Base-by-base conservation (phyloP, 2,113 vertebrate species). In the Nothocercus nigrocapillus region DNA sequence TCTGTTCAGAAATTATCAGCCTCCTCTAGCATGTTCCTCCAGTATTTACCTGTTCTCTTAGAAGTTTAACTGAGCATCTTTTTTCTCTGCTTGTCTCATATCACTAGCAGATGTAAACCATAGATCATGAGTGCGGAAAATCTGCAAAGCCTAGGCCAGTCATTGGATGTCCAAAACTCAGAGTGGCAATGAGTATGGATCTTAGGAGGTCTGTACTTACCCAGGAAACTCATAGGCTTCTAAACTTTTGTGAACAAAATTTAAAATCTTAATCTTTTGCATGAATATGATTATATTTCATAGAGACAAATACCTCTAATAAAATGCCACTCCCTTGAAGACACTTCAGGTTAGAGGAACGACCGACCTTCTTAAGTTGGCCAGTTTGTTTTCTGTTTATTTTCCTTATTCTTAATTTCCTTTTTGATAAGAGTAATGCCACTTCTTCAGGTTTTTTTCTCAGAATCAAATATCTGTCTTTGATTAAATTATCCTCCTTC, bases 1-100 rank as follows among this genome's bases (percentile, higher is more conserved):
- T 36, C 6, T 25, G 13, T 21, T 11, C 25, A 38, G 67, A 56
- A 76, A 74, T 49, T 25, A 30, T 5, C 27, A 76, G 1, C 15
- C 15, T 54, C 5, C 6, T 44, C 13, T 45, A 53, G 9, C 0
- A 0, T 28, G 30, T 34, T 11, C 2, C 4, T 4, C 7, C 30
- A 9, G 24, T 56, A 62, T 34, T 13, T 56, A 56, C 2, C 0
- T 56, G 40, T 42, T 38, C 28, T 56, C 47, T 30, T 8, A 78
- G 63, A 70, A 56, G 36, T 38, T 75, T 75, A 36, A 24, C 20
- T 36, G 25, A 36, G 7, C 14, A 58, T 25, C 9, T 69, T 53
- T 49, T 68, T 54, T 13, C 9, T 54, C 22, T 53, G 28, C 21
- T 16, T 67, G 16, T 30, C 19, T 66, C 14, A 19, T 72, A 30